Percentiles rank a stretch among this genome's conserved stretches.
Evolutionary conservation across 2,113 vertebrate species (phyloP).

Genomic region (Globicephala melas): DNA sequence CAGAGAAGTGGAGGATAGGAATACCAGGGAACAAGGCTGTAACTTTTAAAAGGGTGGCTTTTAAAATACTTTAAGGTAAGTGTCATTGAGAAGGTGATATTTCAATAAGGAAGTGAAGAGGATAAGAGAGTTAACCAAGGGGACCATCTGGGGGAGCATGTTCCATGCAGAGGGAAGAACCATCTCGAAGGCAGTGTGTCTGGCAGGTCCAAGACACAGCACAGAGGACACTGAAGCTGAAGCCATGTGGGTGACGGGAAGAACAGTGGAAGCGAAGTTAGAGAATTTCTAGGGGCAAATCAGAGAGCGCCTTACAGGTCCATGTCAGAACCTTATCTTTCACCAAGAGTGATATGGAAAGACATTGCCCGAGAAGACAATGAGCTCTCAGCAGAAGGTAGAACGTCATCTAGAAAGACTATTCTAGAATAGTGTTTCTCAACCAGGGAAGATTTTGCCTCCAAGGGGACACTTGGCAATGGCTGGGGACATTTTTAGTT

Average conservation of each 20-base stretch:
- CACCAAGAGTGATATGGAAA: not conserved
- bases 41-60: not conserved
- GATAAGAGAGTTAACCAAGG: not conserved
- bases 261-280: not conserved
- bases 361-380: not conserved
- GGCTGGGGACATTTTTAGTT: not conserved
- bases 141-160: accelerated
- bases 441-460: not conserved
- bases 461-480: not conserved
- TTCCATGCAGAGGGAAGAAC: not conserved
- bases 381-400: not conserved
- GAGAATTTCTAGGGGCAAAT: not conserved
- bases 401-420: not conserved
- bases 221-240: not conserved
- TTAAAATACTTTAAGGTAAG: not conserved
- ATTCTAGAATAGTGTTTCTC: not conserved
- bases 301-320: not conserved
- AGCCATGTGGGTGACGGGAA: accelerated
- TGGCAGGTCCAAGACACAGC: not conserved
- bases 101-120: not conserved
- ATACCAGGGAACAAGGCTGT: not conserved
- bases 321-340: not conserved
- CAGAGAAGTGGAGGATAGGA: not conserved
- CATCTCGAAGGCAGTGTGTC: not conserved
- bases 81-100: not conserved